Conservation (phyloP, 2,797 vertebrate species). For the Leptatherina wallacei region DNA sequence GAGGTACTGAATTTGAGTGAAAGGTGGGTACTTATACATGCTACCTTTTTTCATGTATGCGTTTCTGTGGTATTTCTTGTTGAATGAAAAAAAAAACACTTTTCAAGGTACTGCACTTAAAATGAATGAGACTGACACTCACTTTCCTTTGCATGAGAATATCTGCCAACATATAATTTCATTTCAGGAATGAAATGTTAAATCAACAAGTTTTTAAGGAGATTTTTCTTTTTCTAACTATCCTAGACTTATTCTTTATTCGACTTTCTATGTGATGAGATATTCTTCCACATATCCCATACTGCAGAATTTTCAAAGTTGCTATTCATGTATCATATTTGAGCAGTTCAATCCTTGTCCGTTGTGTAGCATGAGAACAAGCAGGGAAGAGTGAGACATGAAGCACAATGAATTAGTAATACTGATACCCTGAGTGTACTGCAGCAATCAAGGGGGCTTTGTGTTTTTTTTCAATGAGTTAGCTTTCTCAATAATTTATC, state of each 20-base stretch:
- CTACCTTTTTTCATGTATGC: too few relatives aligned
- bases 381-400: neutral
- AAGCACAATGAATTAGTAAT: neutral
- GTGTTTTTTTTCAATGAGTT: neutral
- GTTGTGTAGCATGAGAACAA: neutral
- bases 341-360: neutral
- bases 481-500: constrained; percentile 1
- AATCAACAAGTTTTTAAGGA: neutral
- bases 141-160: neutral
- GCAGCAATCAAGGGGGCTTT: neutral
- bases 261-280: too few relatives aligned
- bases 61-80: too few relatives aligned
- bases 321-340: neutral
- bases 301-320: neutral
- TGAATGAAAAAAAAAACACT: too few relatives aligned
- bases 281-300: too few relatives aligned
- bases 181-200: neutral
- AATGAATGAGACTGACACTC: neutral
- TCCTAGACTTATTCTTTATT: neutral
- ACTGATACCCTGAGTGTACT: neutral
- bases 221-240: neutral
- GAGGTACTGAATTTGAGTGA: too few relatives aligned
- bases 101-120: neutral
- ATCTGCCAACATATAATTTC: neutral
- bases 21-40: too few relatives aligned